Evolutionary conservation across 2,888 invertebrate genomes (phyloP), one percentile per base, ranked within the genome.

Genomic region (Alloplasta piceator): DNA sequence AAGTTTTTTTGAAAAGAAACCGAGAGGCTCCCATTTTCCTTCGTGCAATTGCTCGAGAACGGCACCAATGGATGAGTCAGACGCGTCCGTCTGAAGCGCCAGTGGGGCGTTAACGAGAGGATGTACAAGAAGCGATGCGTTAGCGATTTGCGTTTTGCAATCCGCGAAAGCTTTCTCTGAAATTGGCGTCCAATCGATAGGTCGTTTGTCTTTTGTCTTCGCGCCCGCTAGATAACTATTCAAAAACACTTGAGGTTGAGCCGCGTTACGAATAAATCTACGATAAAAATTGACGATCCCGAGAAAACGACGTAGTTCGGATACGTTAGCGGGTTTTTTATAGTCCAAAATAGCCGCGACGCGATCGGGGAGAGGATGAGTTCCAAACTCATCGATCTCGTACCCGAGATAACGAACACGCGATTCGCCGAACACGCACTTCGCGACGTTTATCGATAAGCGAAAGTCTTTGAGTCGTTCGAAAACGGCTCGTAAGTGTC

Each of bases 1-100:
- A 6, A 64, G 38, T 58, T 78, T 78, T 10, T 60, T n/a, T 0
- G 66, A 78, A 43, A 72, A 72, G 36, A 78, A 72, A 3, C 64
- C 58, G 0, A 71, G 4, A 4, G 78, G 72, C 50, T n/a, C 39
- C 48, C 55, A 39, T 0, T 6, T 39, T 5, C 41, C 56, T 5
- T 50, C 41, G 1, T 16, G 36, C 7, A 36, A 10, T 38, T 72
- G 66, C 36, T 78, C 78, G 1, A 78, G 39, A 1, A 36, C 26
- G 5, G 73, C 78, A 5, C 78, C 73, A n/a, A 73, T 66, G 4
- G 67, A 67, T 6, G 43, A 43, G 10, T 55, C 46, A 1, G 75
- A 75, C 9, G 80, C 75, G 39, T 80, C 75, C 4, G 52, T 48
- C 0, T 50, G 39, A 26, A 75, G 80, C 26, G 41, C 52, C 16